Base-by-base conservation (phyloP, 1,140 invertebrate species). In the Drosophila kepulauana region DNA sequence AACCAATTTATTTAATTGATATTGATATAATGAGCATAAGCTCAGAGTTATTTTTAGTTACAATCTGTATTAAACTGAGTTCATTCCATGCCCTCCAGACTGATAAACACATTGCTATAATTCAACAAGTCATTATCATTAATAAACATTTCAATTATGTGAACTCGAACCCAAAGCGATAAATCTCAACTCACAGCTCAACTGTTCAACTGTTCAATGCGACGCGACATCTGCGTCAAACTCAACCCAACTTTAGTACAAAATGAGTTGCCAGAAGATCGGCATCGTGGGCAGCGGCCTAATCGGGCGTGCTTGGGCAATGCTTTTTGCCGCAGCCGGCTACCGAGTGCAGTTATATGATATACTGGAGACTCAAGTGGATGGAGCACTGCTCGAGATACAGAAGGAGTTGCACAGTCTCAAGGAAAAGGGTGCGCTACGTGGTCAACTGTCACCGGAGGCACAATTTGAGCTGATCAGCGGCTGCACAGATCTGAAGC, bases 281-380 rank as follows among this genome's bases (percentile, higher is more conserved):
- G 95, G 95, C 59, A 96, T 96, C 66, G 92, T 95, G 65, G 95
- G 95, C 81, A 95, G 98, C 93, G 98, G 98, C 8, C 93, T 99
- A 25, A 98, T 99, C 72, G 98, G 98, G 2, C 94, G 96, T 52
- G 98, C 97, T 91, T 99, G 98, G 97, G 95, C 98, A 0, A 98
- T 99, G 98, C 93, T 99, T 1, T 99, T 98, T 93, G 97, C 97
- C 0, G 95, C 96, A 10, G 97, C 95, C 16, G 98, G 97, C 3
- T 99, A 98, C 92, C 93, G 96, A 76, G 98, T 99, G 6, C 93
- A 93, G 10, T 93, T 99, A 28, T 99, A 96, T 91, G 98, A 99
- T 91, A 95, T 98, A 38, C 93, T 96, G 30, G 93, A 95, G 8
- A 93, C 96, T 35, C 97, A 97, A 92, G 94, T 98, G 11, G 91